A percentile compares a stretch with the other conserved stretches of the same genome.
Evolutionary conservation across 2,888 invertebrate species (phyloP).

Genomic region (Meganola albula): DNA sequence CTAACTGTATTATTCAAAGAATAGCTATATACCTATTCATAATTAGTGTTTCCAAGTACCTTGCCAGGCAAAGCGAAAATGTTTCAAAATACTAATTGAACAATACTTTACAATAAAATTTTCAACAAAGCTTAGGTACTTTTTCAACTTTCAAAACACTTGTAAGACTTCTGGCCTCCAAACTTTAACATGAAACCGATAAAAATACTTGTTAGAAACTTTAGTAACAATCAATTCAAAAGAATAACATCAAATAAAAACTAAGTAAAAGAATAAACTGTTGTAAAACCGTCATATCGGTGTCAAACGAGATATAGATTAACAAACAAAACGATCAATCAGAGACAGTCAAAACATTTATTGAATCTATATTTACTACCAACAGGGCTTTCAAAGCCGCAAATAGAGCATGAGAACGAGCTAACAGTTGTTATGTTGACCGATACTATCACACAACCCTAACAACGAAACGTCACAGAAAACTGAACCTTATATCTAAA

Average conservation of each 20-base stretch:
- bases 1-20: no score
- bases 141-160: no score
- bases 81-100: no score
- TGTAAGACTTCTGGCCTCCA: no score
- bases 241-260: constrained; percentile 7
- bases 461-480: constrained; percentile 14
- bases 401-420: constrained; percentile 58
- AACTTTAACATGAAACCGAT: no score
- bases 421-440: constrained; percentile 42
- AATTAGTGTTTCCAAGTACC: no score
- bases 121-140: no score
- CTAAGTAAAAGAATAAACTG: constrained; percentile 7
- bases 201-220: no score
- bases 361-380: constrained; percentile 38
- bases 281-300: constrained; percentile 2
- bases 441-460: constrained; percentile 36
- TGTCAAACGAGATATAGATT: constrained; percentile 6
- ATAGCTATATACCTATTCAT: no score
- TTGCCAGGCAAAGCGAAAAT: no score
- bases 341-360: constrained; percentile 36
- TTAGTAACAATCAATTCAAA: constrained; percentile 9
- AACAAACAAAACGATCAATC: constrained; percentile 21
- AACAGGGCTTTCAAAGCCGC: constrained; percentile 42
- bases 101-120: no score
- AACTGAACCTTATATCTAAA: constrained; percentile 30